phyloP scores from a whole-genome alignment of 2,113 vertebrate species.

The Hydrochoerus hydrochaeris region DNA sequence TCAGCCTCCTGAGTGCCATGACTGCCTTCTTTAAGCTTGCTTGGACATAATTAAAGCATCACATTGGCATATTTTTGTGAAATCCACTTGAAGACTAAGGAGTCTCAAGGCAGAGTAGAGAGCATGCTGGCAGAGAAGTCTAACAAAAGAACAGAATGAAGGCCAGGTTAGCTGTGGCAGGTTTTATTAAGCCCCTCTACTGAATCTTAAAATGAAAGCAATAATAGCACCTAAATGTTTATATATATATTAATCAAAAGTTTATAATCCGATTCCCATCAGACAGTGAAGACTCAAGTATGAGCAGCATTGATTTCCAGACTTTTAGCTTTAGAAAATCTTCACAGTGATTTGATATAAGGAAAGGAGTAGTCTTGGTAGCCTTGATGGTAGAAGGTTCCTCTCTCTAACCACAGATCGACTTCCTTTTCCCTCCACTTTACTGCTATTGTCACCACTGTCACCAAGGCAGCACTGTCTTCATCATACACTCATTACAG shows the following conservation, averaged over 20 bases:
- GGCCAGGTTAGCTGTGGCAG: not conserved
- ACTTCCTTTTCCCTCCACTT: not conserved
- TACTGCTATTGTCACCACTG: not conserved
- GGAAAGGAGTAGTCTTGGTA: not conserved
- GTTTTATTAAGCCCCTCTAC: not conserved
- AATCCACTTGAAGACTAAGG: not conserved
- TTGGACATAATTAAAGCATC: not conserved
- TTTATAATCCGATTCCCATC: not conserved
- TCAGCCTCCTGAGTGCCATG: no score
- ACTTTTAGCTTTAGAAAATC: not conserved
- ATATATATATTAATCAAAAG: not conserved
- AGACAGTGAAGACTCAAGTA: not conserved
- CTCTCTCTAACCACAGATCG: not conserved
- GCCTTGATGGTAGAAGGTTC: not conserved
- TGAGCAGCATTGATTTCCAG: not conserved
- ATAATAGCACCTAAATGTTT: not conserved
- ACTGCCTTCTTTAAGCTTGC: not conserved
- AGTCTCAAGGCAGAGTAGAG: not conserved
- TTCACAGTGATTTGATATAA: not conserved
- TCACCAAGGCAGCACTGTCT: not conserved
- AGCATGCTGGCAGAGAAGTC: not conserved
- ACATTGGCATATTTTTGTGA: not conserved
- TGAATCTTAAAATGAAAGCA: not conserved
- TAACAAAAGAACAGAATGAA: not conserved
- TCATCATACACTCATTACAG: not conserved